These are phyloP conservation scores for Saccostrea glomerata DNA, from an alignment of 1,140 invertebrate species.

Conservation along the genomic window DNA sequence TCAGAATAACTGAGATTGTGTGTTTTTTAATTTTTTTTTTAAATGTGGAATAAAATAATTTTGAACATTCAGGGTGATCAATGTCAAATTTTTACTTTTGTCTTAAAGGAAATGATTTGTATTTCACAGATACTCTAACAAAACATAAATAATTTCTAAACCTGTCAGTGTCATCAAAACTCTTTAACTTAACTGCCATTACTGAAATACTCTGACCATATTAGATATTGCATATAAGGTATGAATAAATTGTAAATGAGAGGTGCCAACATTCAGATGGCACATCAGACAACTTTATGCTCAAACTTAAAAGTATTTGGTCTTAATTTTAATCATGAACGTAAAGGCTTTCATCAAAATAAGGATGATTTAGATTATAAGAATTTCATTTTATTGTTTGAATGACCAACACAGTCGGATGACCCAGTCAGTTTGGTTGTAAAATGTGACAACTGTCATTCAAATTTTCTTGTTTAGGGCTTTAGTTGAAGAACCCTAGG, in stretches of 20 bases:
- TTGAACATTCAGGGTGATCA: too few relatives aligned
- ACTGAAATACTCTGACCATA: background rate
- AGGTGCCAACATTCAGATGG: background rate
- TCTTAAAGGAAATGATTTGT: background rate
- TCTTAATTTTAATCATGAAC: background rate
- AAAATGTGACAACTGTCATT: constrained; percentile 9
- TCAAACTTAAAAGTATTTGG: background rate
- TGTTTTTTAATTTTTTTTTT: too few relatives aligned
- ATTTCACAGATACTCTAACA: background rate
- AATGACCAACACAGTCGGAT: background rate
- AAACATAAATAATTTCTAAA: background rate
- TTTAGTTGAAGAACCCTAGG: background rate
- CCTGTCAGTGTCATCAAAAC: background rate
- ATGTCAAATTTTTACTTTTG: background rate
- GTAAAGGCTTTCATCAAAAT: background rate
- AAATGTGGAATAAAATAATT: too few relatives aligned
- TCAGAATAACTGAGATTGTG: background rate
- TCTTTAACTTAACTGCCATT: background rate
- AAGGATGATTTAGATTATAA: background rate
- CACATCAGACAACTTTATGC: background rate
- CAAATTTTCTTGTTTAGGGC: background rate
- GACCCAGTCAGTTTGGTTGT: background rate
- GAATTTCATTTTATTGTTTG: background rate
- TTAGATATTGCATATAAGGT: background rate
- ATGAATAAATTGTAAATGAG: constrained; percentile 15